Percentiles rank a stretch among this genome's conserved stretches.
Evolutionary conservation across 2,113 vertebrate species (phyloP).

Genomic region (Columba livia): DNA sequence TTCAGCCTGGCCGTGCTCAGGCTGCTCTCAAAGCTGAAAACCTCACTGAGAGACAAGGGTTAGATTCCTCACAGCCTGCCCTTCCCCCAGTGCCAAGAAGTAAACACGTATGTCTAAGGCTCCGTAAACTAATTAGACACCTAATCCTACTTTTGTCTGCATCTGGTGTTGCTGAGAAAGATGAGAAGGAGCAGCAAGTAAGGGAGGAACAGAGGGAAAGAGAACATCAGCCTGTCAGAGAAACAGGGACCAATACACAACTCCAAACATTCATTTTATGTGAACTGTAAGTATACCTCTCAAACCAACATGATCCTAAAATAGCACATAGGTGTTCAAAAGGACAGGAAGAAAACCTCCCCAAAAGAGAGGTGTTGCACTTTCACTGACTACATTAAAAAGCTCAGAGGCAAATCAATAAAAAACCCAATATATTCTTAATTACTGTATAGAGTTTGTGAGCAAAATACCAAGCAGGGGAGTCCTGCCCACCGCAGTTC

Average conservation of each 20-base stretch:
- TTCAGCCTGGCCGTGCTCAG: not conserved
- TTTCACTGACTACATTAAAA: not conserved
- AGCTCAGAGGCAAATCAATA: not conserved
- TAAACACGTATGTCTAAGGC: slow-evolving; percentile 17
- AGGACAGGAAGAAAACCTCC: not conserved
- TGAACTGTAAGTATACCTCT: not conserved
- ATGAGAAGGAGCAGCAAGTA: not conserved
- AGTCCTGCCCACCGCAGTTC: not conserved
- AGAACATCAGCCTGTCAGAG: not conserved
- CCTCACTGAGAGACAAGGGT: not conserved
- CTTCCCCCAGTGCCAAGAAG: not conserved
- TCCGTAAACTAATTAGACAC: slow-evolving; percentile 61
- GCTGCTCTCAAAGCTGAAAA: slow-evolving; percentile 11
- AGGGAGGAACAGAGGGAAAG: not conserved
- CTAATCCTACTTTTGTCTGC: slow-evolving; percentile 57
- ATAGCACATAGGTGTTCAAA: not conserved
- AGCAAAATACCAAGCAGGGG: not conserved
- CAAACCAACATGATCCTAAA: not conserved
- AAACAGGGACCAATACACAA: not conserved
- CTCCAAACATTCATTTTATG: not conserved
- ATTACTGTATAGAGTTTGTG: not conserved
- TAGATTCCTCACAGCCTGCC: not conserved
- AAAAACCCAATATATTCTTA: not conserved
- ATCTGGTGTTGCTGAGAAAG: not conserved
- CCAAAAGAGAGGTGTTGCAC: not conserved